These are phyloP conservation scores for Amiota mariae DNA, from an alignment of 2,888 invertebrate species.

Conservation along the genomic window DNA sequence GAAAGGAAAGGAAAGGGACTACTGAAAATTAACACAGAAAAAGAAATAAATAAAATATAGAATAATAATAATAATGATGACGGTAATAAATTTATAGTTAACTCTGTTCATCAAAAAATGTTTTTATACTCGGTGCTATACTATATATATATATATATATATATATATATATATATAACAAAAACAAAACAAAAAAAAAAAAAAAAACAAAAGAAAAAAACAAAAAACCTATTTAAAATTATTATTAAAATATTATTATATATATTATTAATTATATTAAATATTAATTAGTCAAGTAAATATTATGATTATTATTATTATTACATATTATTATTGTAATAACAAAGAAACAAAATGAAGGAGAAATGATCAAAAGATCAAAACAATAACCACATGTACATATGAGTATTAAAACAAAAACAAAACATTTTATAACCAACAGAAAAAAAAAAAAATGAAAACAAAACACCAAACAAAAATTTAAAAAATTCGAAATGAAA, in stretches of 20 bases:
- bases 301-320: neutral
- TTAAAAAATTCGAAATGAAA: neutral
- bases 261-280: neutral
- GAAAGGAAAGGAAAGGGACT: too few species aligned
- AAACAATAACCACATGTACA: conserved; percentile 2
- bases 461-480: neutral
- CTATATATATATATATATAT: conserved; percentile 61
- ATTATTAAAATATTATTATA: conserved; percentile 21
- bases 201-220: conserved; percentile 41
- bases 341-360: neutral
- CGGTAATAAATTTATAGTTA: conserved; percentile 32
- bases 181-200: conserved; percentile 40
- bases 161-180: conserved; percentile 28
- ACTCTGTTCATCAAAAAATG: conserved; percentile 61
- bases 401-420: conserved; percentile 23
- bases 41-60: conserved; percentile 34
- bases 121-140: conserved; percentile 73
- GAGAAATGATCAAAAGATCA: neutral
- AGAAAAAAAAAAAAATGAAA: conserved; percentile 1
- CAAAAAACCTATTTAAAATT: conserved; percentile 34
- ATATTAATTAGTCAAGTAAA: conserved; percentile 21
- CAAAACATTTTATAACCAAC: conserved; percentile 11
- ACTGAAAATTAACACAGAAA: conserved; percentile 41
- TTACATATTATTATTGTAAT: neutral
- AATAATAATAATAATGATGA: neutral